These are phyloP conservation scores for Ganaspis brasiliensis DNA, from an alignment of 2,888 invertebrate genomes.

Conservation along the genomic window DNA sequence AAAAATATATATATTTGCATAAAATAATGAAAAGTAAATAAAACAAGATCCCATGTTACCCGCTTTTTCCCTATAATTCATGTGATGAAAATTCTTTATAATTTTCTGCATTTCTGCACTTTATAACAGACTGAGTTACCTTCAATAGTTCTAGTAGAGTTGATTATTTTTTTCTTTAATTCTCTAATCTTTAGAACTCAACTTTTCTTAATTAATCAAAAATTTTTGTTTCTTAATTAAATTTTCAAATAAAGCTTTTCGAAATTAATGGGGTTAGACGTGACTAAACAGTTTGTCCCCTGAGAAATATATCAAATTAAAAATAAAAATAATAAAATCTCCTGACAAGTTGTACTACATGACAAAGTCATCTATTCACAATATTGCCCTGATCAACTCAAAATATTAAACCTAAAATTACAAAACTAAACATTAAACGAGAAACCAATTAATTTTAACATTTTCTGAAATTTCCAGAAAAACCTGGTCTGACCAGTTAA, in stretches of 20 bases:
- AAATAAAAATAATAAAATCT: background rate
- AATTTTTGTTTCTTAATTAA: background rate
- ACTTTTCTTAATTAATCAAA: background rate
- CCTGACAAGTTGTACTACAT: background rate
- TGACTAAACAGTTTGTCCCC: no score
- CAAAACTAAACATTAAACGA: background rate
- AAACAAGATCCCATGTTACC: no score
- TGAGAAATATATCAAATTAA: background rate
- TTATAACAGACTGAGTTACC: background rate
- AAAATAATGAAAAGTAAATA: no score
- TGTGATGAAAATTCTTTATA: conserved; percentile 9
- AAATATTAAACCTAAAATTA: background rate
- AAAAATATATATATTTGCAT: no score
- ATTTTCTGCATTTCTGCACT: background rate
- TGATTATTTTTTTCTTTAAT: background rate
- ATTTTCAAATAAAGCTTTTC: background rate
- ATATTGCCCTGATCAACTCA: conserved; percentile 3
- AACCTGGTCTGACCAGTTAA: conserved; percentile 10
- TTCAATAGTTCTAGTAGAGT: background rate
- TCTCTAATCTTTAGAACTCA: background rate
- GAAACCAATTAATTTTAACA: background rate
- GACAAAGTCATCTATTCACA: conserved; percentile 31
- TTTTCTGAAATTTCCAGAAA: background rate
- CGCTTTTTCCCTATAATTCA: no score
- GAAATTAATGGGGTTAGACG: no score